These are phyloP conservation scores for Lutraria lutraria DNA, from an alignment of 2,888 invertebrate species.

Conservation along the genomic window DNA sequence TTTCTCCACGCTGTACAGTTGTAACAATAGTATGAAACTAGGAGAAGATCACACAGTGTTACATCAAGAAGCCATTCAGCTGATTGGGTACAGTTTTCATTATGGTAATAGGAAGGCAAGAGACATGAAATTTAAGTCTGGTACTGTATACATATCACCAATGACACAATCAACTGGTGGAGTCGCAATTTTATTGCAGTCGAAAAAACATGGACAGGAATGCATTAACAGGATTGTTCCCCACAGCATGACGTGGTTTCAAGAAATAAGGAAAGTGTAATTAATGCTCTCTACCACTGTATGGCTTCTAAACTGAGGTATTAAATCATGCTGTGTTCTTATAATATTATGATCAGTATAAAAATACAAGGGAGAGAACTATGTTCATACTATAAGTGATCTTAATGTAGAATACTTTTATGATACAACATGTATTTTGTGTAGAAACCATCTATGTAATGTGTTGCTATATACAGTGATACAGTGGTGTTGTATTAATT, in stretches of 20 bases:
- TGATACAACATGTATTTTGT: no score
- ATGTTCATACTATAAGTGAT: background rate
- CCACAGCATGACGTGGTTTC: conserved; percentile 10
- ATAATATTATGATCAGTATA: background rate
- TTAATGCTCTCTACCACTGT: background rate
- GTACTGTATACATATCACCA: background rate
- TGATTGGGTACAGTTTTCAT: conserved; percentile 30
- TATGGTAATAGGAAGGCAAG: conserved; percentile 20
- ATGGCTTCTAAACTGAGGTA: conserved; percentile 12
- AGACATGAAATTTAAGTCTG: conserved; percentile 28
- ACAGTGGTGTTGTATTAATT: no score
- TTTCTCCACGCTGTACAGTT: background rate
- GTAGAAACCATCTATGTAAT: no score
- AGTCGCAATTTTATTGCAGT: conserved; percentile 23
- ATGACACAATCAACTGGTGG: conserved; percentile 16
- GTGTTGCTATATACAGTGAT: no score
- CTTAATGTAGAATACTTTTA: no score
- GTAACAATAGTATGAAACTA: background rate
- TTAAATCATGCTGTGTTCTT: background rate
- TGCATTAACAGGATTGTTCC: conserved; percentile 17
- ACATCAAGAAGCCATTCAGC: background rate
- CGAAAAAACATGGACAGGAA: conserved; percentile 24
- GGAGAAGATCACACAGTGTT: background rate
- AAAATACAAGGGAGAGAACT: background rate
- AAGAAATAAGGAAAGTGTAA: background rate